Percentiles rank a stretch among this genome's conserved stretches.
Conservation (phyloP, 2,888 invertebrate genomes). For the Xylota segnis region DNA sequence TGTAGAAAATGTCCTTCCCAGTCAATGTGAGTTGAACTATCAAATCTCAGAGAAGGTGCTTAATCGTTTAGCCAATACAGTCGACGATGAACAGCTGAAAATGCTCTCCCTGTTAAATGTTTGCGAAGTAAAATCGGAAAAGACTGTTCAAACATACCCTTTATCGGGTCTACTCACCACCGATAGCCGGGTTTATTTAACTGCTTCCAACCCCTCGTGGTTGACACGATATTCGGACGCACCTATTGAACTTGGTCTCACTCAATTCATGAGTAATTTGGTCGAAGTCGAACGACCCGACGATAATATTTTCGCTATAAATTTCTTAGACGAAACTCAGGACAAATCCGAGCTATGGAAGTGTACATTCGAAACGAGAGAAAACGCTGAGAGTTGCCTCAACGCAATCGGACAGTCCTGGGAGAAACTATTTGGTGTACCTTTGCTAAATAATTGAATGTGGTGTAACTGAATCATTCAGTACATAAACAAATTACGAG, state of each 20-base stretch:
- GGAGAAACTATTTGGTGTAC: slow-evolving; percentile 86
- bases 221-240: slow-evolving; percentile 81
- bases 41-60: slow-evolving; percentile 83
- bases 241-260: slow-evolving; percentile 80
- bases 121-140: slow-evolving; percentile 82
- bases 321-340: slow-evolving; percentile 85
- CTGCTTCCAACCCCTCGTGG: slow-evolving; percentile 85
- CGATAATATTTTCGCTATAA: slow-evolving; percentile 83
- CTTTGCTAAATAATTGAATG: slow-evolving; percentile 80
- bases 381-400: slow-evolving; percentile 85
- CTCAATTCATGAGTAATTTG: slow-evolving; percentile 86
- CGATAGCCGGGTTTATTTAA: slow-evolving; percentile 84
- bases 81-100: slow-evolving; percentile 82
- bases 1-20: slow-evolving; percentile 84
- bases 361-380: slow-evolving; percentile 84
- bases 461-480: background rate
- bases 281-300: slow-evolving; percentile 85
- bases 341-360: slow-evolving; percentile 85
- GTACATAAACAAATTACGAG: background rate
- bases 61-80: slow-evolving; percentile 79
- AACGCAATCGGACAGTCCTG: slow-evolving; percentile 85
- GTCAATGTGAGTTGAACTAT: slow-evolving; percentile 82
- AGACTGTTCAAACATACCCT: slow-evolving; percentile 79
- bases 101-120: slow-evolving; percentile 84
- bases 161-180: slow-evolving; percentile 82